A percentile compares a stretch with the other conserved stretches of the same genome.
phyloP scores from a whole-genome alignment of 2,113 vertebrate species.

The Rousettus leschenaultii region DNA sequence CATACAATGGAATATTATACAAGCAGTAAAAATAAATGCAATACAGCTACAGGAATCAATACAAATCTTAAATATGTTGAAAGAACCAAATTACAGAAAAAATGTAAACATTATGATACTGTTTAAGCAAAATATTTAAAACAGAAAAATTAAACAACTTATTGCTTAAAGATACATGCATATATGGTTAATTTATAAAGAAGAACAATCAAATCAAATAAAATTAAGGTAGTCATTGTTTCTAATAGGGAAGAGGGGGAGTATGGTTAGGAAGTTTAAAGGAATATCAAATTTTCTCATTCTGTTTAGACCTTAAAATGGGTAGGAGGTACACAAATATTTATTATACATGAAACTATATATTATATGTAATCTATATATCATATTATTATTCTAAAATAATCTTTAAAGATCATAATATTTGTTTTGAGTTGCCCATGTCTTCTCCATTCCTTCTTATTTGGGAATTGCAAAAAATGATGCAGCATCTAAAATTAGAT shows the following conservation, averaged over 20 bases:
- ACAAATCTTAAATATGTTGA: background rate
- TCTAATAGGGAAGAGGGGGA: background rate
- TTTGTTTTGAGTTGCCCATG: background rate
- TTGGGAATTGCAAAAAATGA: background rate
- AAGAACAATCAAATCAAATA: background rate
- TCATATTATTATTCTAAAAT: background rate
- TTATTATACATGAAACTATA: background rate
- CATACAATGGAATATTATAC: background rate
- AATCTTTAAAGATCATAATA: background rate
- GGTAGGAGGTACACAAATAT: background rate
- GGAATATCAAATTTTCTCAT: background rate
- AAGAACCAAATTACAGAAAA: background rate
- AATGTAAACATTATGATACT: background rate
- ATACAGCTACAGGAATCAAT: background rate
- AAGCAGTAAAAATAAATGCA: background rate
- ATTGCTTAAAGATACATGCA: background rate
- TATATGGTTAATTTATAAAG: background rate
- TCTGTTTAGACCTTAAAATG: background rate
- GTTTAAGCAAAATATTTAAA: background rate
- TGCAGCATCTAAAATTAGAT: background rate
- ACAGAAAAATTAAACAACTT: background rate
- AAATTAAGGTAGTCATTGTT: background rate
- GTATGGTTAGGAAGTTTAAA: background rate
- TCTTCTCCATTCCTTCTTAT: background rate
- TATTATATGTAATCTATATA: background rate